A percentile compares a stretch with the other conserved stretches of the same genome.
These are phyloP conservation scores for Epinotia ramella DNA, from an alignment of 2,888 invertebrate species.

Conservation along the genomic window DNA sequence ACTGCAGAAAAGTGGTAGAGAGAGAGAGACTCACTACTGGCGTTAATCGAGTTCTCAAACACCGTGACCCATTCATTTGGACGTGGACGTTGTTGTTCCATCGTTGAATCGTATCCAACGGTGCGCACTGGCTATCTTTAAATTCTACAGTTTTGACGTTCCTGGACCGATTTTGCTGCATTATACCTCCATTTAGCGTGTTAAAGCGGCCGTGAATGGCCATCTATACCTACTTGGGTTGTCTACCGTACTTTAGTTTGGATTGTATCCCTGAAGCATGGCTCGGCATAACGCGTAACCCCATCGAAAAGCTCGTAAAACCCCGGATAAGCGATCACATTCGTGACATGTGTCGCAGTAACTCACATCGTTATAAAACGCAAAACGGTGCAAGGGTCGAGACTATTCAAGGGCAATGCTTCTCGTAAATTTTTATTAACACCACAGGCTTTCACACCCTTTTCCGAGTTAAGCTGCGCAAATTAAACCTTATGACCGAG, in stretches of 20 bases:
- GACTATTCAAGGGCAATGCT: conserved; percentile 48
- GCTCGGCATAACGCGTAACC: not conserved
- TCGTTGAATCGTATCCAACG: too few relatives aligned
- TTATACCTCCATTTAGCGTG: too few relatives aligned
- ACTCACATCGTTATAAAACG: conserved; percentile 47
- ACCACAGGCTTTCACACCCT: conserved; percentile 50
- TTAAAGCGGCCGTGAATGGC: too few relatives aligned
- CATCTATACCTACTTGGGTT: not conserved
- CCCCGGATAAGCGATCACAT: conserved; percentile 4
- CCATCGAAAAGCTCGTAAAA: not conserved
- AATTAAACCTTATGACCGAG: conserved; percentile 49
- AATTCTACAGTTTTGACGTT: too few relatives aligned
- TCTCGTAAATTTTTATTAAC: conserved; percentile 60
- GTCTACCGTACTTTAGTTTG: not conserved
- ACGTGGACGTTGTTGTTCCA: too few relatives aligned
- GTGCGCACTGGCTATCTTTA: too few relatives aligned
- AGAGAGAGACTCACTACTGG: too few relatives aligned
- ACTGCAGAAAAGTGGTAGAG: too few relatives aligned
- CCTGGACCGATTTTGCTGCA: too few relatives aligned
- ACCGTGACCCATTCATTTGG: too few relatives aligned
- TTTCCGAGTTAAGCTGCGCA: conserved; percentile 37
- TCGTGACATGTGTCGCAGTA: conserved; percentile 28
- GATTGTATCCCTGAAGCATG: not conserved
- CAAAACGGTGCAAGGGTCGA: conserved; percentile 55
- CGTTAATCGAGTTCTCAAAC: too few relatives aligned